Percentiles rank a stretch among this genome's conserved stretches.
These are phyloP conservation scores for Rhamphomyia laevipes DNA, from an alignment of 2,888 invertebrate species.

Conservation along the genomic window DNA sequence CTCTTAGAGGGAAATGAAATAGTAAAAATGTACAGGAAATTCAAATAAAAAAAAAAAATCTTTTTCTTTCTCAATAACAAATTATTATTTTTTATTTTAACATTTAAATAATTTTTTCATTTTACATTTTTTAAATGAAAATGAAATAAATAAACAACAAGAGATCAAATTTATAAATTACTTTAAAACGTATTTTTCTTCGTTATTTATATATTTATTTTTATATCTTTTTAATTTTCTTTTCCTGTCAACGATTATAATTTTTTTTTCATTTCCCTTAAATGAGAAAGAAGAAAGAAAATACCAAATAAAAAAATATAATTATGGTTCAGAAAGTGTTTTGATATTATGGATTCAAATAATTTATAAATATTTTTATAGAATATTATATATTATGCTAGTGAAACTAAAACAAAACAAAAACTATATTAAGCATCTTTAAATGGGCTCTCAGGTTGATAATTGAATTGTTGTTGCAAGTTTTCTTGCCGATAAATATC, in stretches of 20 bases:
- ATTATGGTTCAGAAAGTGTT: background rate
- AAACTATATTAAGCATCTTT: slow-evolving; percentile 8
- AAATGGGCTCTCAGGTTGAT: slow-evolving; percentile 8
- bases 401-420: background rate
- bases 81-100: too few species aligned
- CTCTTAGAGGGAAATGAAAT: too few species aligned
- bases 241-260: background rate
- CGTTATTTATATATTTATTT: too few species aligned
- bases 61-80: too few species aligned
- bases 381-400: background rate
- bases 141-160: too few species aligned
- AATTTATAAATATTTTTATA: background rate
- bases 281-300: slow-evolving; percentile 8
- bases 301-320: slow-evolving; percentile 3
- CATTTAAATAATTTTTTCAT: too few species aligned
- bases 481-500: background rate
- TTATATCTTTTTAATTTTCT: slow-evolving; percentile 2
- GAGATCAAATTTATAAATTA: too few species aligned
- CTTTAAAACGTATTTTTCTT: too few species aligned
- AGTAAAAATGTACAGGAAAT: too few species aligned
- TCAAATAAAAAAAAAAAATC: too few species aligned
- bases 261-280: slow-evolving; percentile 8
- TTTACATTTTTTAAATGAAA: too few species aligned
- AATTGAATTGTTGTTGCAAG: background rate
- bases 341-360: background rate